Percentiles rank a stretch among this genome's conserved stretches.
phyloP scores from a whole-genome alignment of 1,140 invertebrate genomes.

The Lethocerus indicus region DNA sequence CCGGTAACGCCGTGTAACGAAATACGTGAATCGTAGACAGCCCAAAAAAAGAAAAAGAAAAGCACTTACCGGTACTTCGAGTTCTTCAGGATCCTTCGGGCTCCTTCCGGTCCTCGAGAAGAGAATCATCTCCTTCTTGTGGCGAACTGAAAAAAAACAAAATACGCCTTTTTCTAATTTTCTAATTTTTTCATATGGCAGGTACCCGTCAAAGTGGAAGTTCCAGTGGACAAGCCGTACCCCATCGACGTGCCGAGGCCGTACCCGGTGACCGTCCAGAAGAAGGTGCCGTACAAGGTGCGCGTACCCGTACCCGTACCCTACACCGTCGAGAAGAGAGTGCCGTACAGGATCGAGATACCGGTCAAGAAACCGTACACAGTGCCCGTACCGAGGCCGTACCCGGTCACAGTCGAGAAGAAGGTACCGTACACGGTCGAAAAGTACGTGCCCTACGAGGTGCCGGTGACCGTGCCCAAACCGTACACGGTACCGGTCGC shows the following conservation, averaged over 20 bases:
- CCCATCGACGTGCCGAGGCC: slow-evolving; percentile 30
- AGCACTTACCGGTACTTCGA: no score
- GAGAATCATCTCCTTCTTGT: no score
- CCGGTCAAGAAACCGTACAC: slow-evolving; percentile 31
- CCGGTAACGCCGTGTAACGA: no score
- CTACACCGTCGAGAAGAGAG: slow-evolving; percentile 15
- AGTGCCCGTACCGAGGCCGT: slow-evolving; percentile 35
- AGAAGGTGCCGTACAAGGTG: slow-evolving; percentile 27
- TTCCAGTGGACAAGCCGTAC: slow-evolving; percentile 25
- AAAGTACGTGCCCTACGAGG: slow-evolving; percentile 29
- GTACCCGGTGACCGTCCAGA: slow-evolving; percentile 28
- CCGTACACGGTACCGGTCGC: slow-evolving; percentile 45
- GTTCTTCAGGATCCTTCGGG: no score
- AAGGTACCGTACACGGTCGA: slow-evolving; percentile 2
- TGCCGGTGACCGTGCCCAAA: slow-evolving; percentile 11
- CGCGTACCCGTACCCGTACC: slow-evolving; percentile 15
- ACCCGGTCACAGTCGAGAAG: slow-evolving; percentile 30
- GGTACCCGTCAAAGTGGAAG: slow-evolving; percentile 15
- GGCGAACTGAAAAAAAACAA: no score
- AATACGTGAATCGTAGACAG: no score
- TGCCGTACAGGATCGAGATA: slow-evolving; percentile 24
- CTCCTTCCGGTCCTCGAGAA: no score
- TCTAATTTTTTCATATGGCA: slow-evolving; percentile 29
- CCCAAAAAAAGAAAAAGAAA: no score
- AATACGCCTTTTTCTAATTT: no score